Conservation (phyloP, 2,797 vertebrate species). For the Chloroceryle amazona region DNA sequence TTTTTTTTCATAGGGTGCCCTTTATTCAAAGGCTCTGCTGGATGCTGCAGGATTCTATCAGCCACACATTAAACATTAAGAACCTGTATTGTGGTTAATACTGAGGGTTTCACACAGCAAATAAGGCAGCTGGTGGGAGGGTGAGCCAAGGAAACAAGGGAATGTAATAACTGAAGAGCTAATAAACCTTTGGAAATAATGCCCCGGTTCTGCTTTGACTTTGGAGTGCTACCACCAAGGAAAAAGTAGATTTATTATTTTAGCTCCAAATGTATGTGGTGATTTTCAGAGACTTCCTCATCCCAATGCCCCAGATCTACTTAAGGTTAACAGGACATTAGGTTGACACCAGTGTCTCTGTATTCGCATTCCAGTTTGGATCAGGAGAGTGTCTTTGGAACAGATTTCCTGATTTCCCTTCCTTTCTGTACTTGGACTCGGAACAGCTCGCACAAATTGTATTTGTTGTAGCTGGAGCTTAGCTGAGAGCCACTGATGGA, state of each 20-base stretch:
- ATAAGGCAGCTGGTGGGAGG: constrained; percentile 5
- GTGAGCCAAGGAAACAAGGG: background rate
- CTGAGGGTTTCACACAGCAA: constrained; percentile 38
- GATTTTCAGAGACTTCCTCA: background rate
- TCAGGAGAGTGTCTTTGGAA: background rate
- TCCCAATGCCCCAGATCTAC: accelerated
- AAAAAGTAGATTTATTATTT: background rate
- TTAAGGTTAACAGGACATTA: background rate
- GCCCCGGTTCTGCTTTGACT: background rate
- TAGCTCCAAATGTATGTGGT: background rate
- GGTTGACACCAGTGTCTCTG: background rate
- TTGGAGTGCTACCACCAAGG: background rate
- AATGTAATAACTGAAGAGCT: background rate
- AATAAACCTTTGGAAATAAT: background rate
- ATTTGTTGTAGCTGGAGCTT: background rate
- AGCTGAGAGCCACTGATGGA: background rate
- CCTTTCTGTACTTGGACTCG: background rate
- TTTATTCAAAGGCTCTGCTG: constrained; percentile 39
- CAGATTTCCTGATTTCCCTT: background rate
- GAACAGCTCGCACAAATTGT: background rate
- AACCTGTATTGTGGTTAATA: background rate
- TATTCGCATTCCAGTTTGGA: background rate
- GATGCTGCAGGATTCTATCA: constrained; percentile 50
- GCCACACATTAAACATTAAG: constrained; percentile 43
- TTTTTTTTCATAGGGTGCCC: constrained; percentile 63